Percentiles rank a stretch among this genome's conserved stretches.
phyloP scores from a whole-genome alignment of 2,797 vertebrate genomes.

The Propithecus perrieri region DNA sequence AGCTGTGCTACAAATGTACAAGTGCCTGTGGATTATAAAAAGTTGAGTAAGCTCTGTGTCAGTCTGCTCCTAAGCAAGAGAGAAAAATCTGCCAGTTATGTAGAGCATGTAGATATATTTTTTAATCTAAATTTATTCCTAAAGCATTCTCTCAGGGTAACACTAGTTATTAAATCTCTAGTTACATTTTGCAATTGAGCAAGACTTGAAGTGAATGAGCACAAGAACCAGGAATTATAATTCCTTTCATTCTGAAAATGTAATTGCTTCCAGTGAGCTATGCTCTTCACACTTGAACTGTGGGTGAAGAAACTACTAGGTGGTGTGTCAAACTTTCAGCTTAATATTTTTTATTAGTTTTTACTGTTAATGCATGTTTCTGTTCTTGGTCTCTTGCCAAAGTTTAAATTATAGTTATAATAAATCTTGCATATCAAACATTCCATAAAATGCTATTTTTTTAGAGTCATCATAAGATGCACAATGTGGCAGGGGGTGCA shows the following conservation, averaged over 20 bases:
- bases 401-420: conserved; percentile 42
- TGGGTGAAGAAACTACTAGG: neutral
- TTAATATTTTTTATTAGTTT: conserved; percentile 52
- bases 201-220: conserved; percentile 30
- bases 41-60: conserved; percentile 22
- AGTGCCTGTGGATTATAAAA: neutral
- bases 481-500: rapidly evolving
- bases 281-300: neutral
- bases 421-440: neutral
- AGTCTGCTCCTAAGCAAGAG: conserved; percentile 30
- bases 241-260: conserved; percentile 54
- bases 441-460: neutral
- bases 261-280: neutral
- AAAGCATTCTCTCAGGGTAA: conserved; percentile 46
- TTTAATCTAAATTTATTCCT: conserved; percentile 57
- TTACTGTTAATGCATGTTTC: conserved; percentile 37
- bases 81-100: conserved; percentile 40
- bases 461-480: neutral
- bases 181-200: conserved; percentile 56
- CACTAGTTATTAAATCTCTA: conserved; percentile 50
- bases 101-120: conserved; percentile 14
- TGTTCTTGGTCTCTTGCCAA: neutral
- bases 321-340: neutral
- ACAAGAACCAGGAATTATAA: conserved; percentile 33
- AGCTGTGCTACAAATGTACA: neutral